Percentiles rank a stretch among this genome's conserved stretches.
These are phyloP conservation scores for Temnothorax unifasciatus DNA, from an alignment of 2,888 invertebrate species.

Conservation along the genomic window DNA sequence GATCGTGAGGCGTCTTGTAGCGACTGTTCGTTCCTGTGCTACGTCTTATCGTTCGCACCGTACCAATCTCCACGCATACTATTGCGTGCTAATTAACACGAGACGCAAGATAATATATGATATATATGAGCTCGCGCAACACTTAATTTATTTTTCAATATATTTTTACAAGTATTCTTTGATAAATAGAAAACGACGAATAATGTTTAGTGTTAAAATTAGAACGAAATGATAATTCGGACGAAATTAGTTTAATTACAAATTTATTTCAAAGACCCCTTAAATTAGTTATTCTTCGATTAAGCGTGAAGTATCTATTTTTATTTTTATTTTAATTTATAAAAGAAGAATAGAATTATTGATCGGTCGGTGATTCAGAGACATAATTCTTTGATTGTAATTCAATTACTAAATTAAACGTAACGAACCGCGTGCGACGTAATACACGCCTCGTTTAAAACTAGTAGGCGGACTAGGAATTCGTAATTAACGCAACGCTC, in stretches of 20 bases:
- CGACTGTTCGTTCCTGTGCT: constrained; percentile 63
- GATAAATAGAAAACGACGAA: not conserved
- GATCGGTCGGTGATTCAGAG: not conserved
- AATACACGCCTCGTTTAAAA: constrained; percentile 34
- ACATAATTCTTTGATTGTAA: constrained; percentile 1
- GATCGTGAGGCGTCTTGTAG: constrained; percentile 64
- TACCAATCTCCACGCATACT: constrained; percentile 69
- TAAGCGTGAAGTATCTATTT: not conserved
- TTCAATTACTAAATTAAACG: constrained; percentile 9
- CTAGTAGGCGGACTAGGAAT: constrained; percentile 47
- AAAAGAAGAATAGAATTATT: not conserved
- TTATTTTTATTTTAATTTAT: not conserved
- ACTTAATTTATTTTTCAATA: constrained; percentile 8
- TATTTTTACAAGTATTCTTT: not conserved
- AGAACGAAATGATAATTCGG: not conserved
- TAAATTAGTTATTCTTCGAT: not conserved
- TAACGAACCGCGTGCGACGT: not conserved
- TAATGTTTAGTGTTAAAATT: not conserved
- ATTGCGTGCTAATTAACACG: constrained; percentile 67
- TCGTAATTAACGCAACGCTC: constrained; percentile 60
- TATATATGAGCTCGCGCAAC: constrained; percentile 7
- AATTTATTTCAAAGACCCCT: not conserved
- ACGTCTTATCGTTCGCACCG: constrained; percentile 63
- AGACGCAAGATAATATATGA: constrained; percentile 28
- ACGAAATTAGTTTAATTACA: not conserved